Evolutionary conservation across 2,797 vertebrate genomes (phyloP).

Genomic region (Neomorphus geoffroyi): DNA sequence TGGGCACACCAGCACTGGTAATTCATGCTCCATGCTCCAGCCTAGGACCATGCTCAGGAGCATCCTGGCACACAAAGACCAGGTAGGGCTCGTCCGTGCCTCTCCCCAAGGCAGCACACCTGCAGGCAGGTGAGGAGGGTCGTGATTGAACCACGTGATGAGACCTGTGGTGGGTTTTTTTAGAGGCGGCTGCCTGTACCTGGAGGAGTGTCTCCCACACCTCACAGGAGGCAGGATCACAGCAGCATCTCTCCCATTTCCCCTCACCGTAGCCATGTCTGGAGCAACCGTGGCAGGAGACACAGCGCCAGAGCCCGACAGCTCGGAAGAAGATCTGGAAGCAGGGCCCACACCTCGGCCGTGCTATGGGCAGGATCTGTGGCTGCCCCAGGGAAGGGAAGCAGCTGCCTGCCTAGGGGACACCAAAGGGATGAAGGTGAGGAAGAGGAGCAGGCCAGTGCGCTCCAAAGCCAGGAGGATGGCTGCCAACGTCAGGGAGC

Average conservation of each 20-base stretch:
- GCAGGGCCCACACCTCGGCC: not conserved
- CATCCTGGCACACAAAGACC: not conserved
- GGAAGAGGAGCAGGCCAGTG: slow-evolving; percentile 83
- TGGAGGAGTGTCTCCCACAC: slow-evolving; percentile 62
- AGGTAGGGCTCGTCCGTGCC: not conserved
- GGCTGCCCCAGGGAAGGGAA: slow-evolving; percentile 66
- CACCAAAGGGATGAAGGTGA: slow-evolving; percentile 70
- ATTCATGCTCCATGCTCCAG: fast-evolving
- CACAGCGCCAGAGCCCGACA: slow-evolving; percentile 74
- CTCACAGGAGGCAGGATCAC: not conserved
- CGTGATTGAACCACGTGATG: slow-evolving; percentile 80
- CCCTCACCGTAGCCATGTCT: slow-evolving; percentile 48
- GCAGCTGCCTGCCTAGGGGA: slow-evolving; percentile 19
- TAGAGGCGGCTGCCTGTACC: slow-evolving; percentile 67
- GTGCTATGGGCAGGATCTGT: slow-evolving; percentile 10
- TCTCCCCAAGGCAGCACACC: slow-evolving; percentile 55
- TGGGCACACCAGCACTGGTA: not conserved
- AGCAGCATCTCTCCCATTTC: not conserved
- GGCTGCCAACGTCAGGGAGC: slow-evolving; percentile 92
- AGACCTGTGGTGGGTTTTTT: slow-evolving; percentile 69
- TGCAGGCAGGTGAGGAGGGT: slow-evolving; percentile 76
- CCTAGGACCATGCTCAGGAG: not conserved
- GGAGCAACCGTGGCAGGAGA: slow-evolving; percentile 28
- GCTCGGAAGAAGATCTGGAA: slow-evolving; percentile 81
- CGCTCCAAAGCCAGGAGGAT: slow-evolving; percentile 90